Conservation (phyloP, 2,797 vertebrate species). For the Tenualosa ilisha region DNA sequence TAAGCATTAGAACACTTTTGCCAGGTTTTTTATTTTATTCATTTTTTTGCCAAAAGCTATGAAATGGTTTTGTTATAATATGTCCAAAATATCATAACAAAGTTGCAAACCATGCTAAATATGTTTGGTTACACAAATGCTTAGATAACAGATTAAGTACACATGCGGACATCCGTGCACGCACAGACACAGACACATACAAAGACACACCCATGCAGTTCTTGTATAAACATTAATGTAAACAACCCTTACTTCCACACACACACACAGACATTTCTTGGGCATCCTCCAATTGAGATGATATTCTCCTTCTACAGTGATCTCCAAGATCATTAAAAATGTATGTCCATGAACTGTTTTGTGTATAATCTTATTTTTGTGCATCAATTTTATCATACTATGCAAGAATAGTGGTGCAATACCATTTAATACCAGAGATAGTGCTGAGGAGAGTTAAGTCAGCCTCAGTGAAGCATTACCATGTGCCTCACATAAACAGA, state of each 20-base stretch:
- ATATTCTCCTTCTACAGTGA: not conserved
- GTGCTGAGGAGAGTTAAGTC: not conserved
- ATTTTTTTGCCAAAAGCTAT: not conserved
- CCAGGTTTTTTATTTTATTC: not conserved
- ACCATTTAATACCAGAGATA: not conserved
- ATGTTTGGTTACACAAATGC: not conserved
- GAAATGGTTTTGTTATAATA: not conserved
- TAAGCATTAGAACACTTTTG: not conserved
- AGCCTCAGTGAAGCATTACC: not conserved
- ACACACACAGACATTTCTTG: not conserved
- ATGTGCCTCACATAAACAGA: not conserved
- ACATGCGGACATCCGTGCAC: not conserved
- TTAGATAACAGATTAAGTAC: not conserved
- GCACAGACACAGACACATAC: not conserved
- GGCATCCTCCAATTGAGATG: not conserved
- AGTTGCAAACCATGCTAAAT: not conserved
- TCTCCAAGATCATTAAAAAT: too few species aligned
- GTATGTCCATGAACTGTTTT: not conserved
- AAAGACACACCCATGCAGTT: not conserved
- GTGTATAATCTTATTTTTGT: not conserved
- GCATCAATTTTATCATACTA: not conserved
- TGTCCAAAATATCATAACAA: not conserved
- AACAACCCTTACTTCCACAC: too few species aligned
- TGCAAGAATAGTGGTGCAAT: not conserved
- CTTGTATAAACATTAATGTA: too few species aligned